These are phyloP conservation scores for Agrochola circellaris DNA, from an alignment of 2,888 invertebrate species.

Conservation along the genomic window DNA sequence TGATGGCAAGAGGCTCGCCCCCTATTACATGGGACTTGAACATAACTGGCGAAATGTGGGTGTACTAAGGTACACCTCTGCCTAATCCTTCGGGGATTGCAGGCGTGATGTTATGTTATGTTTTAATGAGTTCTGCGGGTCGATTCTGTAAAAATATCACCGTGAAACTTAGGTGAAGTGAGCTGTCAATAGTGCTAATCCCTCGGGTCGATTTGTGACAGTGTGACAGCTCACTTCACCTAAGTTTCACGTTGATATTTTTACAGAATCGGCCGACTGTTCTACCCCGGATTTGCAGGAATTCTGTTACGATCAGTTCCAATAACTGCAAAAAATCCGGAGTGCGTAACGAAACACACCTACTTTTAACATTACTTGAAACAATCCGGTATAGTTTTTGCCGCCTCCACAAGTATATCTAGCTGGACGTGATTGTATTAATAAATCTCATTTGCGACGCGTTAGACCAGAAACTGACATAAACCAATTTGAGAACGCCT, in stretches of 20 bases:
- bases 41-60: neutral
- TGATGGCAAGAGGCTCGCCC: neutral
- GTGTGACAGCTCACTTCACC: no score
- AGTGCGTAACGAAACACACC: conserved; percentile 7
- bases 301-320: neutral
- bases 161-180: no score
- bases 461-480: conserved; percentile 43
- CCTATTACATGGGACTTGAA: neutral
- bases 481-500: conserved; percentile 31
- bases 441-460: conserved; percentile 52
- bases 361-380: conserved; percentile 19
- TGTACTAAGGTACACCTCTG: neutral
- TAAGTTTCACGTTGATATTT: no score
- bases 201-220: no score
- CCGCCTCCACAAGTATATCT: conserved; percentile 16
- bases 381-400: conserved; percentile 34
- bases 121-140: no score
- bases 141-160: no score
- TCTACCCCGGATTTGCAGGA: neutral
- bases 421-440: conserved; percentile 42
- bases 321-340: neutral
- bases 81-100: neutral
- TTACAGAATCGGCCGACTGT: no score
- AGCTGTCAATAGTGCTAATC: no score
- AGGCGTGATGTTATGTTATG: neutral